Percentiles rank a stretch among this genome's conserved stretches.
Evolutionary conservation across 2,888 invertebrate genomes (phyloP).

Genomic region (Leucoma salicis): DNA sequence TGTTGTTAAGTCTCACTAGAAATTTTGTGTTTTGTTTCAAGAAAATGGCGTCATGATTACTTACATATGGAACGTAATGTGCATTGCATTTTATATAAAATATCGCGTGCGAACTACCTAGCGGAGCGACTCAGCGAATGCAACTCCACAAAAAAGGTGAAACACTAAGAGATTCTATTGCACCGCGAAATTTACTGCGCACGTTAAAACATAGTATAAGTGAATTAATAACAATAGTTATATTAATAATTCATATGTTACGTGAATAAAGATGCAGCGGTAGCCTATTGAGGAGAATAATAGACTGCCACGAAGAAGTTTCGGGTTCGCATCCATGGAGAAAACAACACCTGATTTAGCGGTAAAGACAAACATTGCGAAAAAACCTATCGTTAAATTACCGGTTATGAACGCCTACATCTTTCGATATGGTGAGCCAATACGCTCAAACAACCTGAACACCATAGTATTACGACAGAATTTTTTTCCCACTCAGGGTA

Average conservation of each 20-base stretch:
- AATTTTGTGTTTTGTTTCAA: no score
- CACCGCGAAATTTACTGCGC: constrained; percentile 35
- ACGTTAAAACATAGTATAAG: constrained; percentile 36
- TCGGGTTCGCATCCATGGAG: no score
- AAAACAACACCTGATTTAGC: background rate
- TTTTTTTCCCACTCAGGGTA: no score
- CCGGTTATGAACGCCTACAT: no score
- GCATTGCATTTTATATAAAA: constrained; percentile 15
- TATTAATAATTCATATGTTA: constrained; percentile 40
- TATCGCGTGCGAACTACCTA: constrained; percentile 28
- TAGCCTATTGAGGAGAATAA: no score
- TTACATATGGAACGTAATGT: background rate
- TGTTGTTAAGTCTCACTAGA: no score
- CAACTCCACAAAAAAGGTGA: constrained; percentile 26
- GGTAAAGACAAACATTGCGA: no score
- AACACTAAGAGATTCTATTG: constrained; percentile 36
- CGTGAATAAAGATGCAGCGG: no score
- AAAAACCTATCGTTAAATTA: no score
- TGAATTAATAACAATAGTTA: constrained; percentile 37
- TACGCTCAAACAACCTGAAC: constrained; percentile 4
- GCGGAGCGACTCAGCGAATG: constrained; percentile 22
- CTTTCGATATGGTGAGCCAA: background rate
- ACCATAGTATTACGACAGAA: no score
- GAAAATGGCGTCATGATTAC: no score
- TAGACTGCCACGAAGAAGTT: no score